These are phyloP conservation scores for Adelphocoris suturalis DNA, from an alignment of 2,888 invertebrate genomes.

Conservation along the genomic window DNA sequence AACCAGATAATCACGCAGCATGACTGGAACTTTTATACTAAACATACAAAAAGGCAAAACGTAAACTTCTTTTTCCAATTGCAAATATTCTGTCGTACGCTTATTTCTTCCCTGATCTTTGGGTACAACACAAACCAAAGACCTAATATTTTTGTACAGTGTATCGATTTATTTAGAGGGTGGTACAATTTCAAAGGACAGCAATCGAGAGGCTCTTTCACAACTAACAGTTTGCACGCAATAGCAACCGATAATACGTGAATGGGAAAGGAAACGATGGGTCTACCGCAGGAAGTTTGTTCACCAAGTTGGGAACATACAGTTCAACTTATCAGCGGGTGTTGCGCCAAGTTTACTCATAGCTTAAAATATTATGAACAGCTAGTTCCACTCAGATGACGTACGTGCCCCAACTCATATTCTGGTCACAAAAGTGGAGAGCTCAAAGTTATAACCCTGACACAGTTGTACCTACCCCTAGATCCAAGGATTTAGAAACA, in stretches of 20 bases:
- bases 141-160: too few relatives aligned
- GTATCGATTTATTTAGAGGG: too few relatives aligned
- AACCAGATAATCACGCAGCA: too few relatives aligned
- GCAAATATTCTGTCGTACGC: too few relatives aligned
- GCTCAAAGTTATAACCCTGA: background rate
- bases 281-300: background rate
- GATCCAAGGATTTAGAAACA: too few relatives aligned
- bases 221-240: background rate
- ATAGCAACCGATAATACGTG: background rate
- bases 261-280: background rate
- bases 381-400: background rate
- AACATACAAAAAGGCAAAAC: too few relatives aligned
- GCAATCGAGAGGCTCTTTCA: too few relatives aligned
- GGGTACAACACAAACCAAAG: too few relatives aligned
- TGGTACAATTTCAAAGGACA: too few relatives aligned
- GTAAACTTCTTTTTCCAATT: too few relatives aligned
- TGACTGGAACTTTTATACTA: too few relatives aligned
- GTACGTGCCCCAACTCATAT: background rate
- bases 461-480: background rate
- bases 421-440: background rate
- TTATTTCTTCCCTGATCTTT: too few relatives aligned
- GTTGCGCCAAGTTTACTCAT: conserved; percentile 19
- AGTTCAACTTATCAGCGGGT: conserved; percentile 11
- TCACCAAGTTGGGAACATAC: background rate
- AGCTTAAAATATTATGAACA: background rate